These are phyloP conservation scores for Panthera leo DNA, from an alignment of 2,113 vertebrate genomes.

Conservation along the genomic window DNA sequence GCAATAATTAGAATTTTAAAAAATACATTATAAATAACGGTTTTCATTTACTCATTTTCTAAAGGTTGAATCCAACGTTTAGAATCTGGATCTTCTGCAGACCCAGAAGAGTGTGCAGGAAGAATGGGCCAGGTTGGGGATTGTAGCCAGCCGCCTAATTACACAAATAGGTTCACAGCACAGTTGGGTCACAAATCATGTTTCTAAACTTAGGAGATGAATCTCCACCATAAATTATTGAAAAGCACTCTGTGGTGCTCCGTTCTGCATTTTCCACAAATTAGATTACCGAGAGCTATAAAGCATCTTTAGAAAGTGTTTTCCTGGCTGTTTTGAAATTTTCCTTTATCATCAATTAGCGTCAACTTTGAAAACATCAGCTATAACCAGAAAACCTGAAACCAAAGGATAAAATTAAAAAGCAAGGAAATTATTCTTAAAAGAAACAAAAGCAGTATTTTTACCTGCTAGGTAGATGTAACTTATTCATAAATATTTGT, in stretches of 20 bases:
- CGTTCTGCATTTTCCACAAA: constrained; percentile 53
- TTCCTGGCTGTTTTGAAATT: constrained; percentile 47
- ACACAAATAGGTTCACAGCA: constrained; percentile 64
- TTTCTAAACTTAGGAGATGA: constrained; percentile 69
- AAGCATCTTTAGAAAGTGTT: constrained; percentile 64
- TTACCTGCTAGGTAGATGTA: not conserved
- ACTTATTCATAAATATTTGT: not conserved
- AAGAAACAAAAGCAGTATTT: not conserved
- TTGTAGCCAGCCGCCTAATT: constrained; percentile 51
- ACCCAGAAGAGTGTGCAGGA: not conserved
- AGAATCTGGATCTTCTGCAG: not conserved
- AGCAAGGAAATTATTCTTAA: constrained; percentile 5
- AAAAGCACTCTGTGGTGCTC: constrained; percentile 53
- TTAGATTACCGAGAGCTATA: constrained; percentile 55
- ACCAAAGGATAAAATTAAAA: constrained; percentile 9
- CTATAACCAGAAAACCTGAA: constrained; percentile 13
- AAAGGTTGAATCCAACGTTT: not conserved
- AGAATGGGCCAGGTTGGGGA: not conserved
- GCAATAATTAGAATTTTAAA: constrained; percentile 22
- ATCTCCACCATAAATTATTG: constrained; percentile 72
- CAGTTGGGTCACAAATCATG: constrained; percentile 66
- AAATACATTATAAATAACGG: not conserved
- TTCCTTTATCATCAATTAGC: constrained; percentile 53
- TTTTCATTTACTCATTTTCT: constrained; percentile 54
- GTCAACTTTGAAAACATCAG: constrained; percentile 48